A percentile compares a stretch with the other conserved stretches of the same genome.
Evolutionary conservation across 2,888 invertebrate species (phyloP).

Genomic region (Drosophila pegasa): DNA sequence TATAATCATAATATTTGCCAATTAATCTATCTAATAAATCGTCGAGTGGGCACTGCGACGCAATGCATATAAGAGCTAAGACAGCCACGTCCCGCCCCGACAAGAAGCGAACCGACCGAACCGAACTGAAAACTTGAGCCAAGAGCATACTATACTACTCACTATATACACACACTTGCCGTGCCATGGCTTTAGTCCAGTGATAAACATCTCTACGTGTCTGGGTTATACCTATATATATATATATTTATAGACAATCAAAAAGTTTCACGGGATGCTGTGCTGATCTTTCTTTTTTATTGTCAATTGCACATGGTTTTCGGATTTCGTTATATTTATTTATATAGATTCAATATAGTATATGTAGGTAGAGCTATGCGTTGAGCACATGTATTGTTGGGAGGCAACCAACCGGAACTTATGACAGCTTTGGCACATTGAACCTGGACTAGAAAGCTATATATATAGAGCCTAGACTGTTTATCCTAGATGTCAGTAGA

Average conservation of each 20-base stretch:
- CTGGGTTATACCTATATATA: neutral
- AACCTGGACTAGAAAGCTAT: neutral
- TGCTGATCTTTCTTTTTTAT: slow-evolving; percentile 21
- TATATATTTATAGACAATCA: slow-evolving; percentile 19
- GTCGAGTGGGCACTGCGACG: slow-evolving; percentile 38
- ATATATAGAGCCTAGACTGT: neutral
- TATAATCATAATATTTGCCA: slow-evolving; percentile 39
- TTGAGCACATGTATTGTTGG: neutral
- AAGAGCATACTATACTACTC: neutral
- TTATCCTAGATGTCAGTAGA: too few species aligned
- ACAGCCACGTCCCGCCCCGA: neutral
- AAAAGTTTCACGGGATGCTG: slow-evolving; percentile 21
- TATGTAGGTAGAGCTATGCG: neutral
- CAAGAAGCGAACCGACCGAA: neutral
- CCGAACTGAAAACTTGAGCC: neutral
- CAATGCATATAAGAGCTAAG: neutral
- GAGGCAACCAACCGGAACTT: slow-evolving; percentile 32
- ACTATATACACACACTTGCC: neutral
- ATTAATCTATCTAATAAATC: slow-evolving; percentile 48
- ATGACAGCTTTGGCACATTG: slow-evolving; percentile 1
- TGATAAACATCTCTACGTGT: slow-evolving; percentile 18
- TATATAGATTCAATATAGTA: neutral
- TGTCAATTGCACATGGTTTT: slow-evolving; percentile 4
- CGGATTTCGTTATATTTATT: neutral
- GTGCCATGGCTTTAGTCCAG: slow-evolving; percentile 1